phyloP scores from a whole-genome alignment of 2,113 vertebrate species.

The Strix aluco region DNA sequence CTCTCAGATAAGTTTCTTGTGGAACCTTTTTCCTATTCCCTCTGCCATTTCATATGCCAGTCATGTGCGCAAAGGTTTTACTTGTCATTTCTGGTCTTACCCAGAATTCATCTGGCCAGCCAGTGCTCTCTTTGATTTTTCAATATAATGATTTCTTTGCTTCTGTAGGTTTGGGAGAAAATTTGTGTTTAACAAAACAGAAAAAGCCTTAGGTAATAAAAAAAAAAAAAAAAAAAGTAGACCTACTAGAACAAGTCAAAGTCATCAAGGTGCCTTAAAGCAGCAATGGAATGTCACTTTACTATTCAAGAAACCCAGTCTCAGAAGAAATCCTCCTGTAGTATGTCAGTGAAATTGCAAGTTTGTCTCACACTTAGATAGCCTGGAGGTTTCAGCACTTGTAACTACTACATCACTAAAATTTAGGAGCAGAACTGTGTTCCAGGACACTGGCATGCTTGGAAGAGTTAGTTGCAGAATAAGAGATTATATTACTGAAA shows the following conservation, averaged over 20 bases:
- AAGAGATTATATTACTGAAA: not conserved
- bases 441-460: not conserved
- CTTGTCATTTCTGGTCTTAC: slow-evolving; percentile 35
- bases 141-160: slow-evolving; percentile 34
- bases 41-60: not conserved
- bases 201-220: not conserved
- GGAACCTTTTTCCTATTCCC: not conserved
- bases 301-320: not conserved
- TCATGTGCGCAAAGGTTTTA: not conserved
- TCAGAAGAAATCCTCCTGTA: not conserved
- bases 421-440: not conserved
- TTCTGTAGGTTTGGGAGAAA: slow-evolving; percentile 46
- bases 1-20: not conserved
- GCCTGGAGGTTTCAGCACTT: not conserved
- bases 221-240: not conserved
- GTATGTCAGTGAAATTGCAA: not conserved
- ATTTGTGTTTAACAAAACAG: slow-evolving; percentile 33
- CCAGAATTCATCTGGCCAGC: slow-evolving; percentile 43
- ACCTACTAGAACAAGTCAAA: not conserved
- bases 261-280: not conserved
- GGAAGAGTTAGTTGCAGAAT: not conserved
- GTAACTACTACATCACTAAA: not conserved
- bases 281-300: not conserved
- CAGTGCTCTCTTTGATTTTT: slow-evolving; percentile 18
- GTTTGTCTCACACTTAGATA: not conserved